Base-by-base conservation (phyloP, 1,140 invertebrate species). In the Procambarus virginalis region DNA sequence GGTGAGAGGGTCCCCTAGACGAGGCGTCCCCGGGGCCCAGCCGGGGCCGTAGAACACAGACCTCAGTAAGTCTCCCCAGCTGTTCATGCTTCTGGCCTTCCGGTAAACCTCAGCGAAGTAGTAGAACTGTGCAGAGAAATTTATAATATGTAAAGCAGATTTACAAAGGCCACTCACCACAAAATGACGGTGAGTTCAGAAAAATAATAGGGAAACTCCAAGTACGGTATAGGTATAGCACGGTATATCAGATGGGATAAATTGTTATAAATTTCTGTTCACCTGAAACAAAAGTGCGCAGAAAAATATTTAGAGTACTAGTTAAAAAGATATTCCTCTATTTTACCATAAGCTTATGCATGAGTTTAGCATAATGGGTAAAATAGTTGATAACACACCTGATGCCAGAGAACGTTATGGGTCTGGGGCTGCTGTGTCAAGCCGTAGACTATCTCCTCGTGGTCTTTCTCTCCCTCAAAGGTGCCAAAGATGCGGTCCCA, bases 401-500 rank as follows among this genome's bases (percentile, higher is more conserved):
- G 17, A 45, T 77, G 75, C 73, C 75, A 91, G 14, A 91, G 48
- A 6, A 58, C 73, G 58, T 85, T 91, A 46, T 48, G 51, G 58
- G 83, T 58, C 60, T 91, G 89, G 45, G 89, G 89, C 46, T 78
- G 89, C 17, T 91, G 58, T 14, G 95, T 93, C 8, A 95, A 92
- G 34, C 95, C 95, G 93, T 95, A 95, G 46, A 95, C 94, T 46
- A 95, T 94, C 64, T 86, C 49, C 12, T 46, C 22, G 34, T 94
- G 93, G 79, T 95, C 94, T 58, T 93, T 92, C 91, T 95, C 95
- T 48, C 93, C 92, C 90, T 94, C 93, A 93, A 96, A 96, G 48
- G 95, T 96, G 34, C 94, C 93, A 92, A 95, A 95, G 82, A 95
- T 93, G 79, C 93, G 82, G 91, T 95, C 95, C 95, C 95, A 96